Evolutionary conservation across 2,797 vertebrate species (phyloP).

Genomic region (Hoplostethus mediterraneus): DNA sequence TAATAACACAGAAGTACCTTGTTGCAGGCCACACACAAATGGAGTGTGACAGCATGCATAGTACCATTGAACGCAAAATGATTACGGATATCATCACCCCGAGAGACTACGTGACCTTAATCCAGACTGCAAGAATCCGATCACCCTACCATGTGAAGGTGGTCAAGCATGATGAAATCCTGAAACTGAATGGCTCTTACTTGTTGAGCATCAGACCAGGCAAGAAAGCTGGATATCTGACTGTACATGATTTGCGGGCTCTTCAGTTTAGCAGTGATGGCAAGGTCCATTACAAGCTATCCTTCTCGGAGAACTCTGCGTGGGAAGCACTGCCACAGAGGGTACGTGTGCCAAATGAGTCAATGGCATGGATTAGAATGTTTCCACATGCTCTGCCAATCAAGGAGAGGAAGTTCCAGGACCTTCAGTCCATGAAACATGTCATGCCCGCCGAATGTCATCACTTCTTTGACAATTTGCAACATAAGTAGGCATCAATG

Average conservation of each 20-base stretch:
- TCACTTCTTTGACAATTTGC: too few relatives aligned
- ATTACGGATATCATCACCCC: too few relatives aligned
- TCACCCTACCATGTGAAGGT: slow-evolving; percentile 23
- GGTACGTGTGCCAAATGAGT: slow-evolving; percentile 20
- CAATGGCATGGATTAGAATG: slow-evolving; percentile 14
- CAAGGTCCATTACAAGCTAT: slow-evolving; percentile 37
- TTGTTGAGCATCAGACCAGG: slow-evolving; percentile 25
- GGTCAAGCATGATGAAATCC: slow-evolving; percentile 26
- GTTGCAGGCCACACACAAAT: too few relatives aligned
- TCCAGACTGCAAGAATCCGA: slow-evolving; percentile 24
- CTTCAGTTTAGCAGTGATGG: slow-evolving; percentile 35
- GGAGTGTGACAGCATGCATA: too few relatives aligned
- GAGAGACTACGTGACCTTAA: neutral
- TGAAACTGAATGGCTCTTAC: slow-evolving; percentile 38
- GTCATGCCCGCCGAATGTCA: too few relatives aligned
- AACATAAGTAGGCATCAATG: too few relatives aligned
- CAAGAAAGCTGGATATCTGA: slow-evolving; percentile 14
- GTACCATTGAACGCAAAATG: too few relatives aligned
- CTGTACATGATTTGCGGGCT: slow-evolving; percentile 30
- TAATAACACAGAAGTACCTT: too few relatives aligned
- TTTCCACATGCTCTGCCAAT: neutral
- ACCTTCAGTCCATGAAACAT: too few relatives aligned
- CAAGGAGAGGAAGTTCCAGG: too few relatives aligned
- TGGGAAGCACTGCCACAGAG: slow-evolving; percentile 35
- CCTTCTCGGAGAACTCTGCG: slow-evolving; percentile 15